phyloP scores from a whole-genome alignment of 2,113 vertebrate species.

The Eublepharis macularius region DNA sequence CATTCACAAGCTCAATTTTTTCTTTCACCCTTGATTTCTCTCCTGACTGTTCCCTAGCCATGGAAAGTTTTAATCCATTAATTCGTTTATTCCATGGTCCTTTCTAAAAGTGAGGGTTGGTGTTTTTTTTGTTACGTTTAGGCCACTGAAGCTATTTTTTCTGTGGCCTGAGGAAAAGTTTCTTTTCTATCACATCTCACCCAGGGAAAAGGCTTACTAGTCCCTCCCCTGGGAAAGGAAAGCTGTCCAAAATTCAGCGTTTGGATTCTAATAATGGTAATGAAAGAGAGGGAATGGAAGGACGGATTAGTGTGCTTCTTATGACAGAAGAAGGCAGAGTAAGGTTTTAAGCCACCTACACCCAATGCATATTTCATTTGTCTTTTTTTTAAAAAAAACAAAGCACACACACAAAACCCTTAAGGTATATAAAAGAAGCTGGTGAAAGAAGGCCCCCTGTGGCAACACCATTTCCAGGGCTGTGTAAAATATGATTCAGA shows the following conservation, averaged over 20 bases:
- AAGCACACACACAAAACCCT: not conserved
- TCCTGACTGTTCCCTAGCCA: conserved; percentile 6
- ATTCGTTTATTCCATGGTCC: conserved; percentile 1
- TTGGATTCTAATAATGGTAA: not conserved
- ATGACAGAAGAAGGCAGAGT: not conserved
- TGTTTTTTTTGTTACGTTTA: conserved; percentile 10
- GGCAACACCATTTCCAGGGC: conserved; percentile 15
- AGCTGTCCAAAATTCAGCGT: conserved; percentile 10
- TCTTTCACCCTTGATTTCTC: not conserved
- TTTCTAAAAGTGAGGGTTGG: not conserved
- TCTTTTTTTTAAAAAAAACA: rapidly evolving
- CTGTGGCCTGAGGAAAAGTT: not conserved
- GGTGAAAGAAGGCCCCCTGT: not conserved
- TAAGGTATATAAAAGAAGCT: not conserved
- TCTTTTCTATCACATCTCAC: conserved; percentile 22
- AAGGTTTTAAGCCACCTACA: not conserved
- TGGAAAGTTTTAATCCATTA: conserved; percentile 3
- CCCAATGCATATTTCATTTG: conserved; percentile 6
- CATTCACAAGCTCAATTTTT: too few species aligned
- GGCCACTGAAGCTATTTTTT: conserved; percentile 16
- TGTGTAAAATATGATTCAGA: conserved; percentile 9
- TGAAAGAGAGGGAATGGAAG: not conserved
- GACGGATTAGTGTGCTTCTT: not conserved
- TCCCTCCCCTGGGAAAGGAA: conserved; percentile 17
- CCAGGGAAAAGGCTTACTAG: conserved; percentile 4